These are phyloP conservation scores for Agapostemon virescens DNA, from an alignment of 2,888 invertebrate genomes.

Conservation along the genomic window DNA sequence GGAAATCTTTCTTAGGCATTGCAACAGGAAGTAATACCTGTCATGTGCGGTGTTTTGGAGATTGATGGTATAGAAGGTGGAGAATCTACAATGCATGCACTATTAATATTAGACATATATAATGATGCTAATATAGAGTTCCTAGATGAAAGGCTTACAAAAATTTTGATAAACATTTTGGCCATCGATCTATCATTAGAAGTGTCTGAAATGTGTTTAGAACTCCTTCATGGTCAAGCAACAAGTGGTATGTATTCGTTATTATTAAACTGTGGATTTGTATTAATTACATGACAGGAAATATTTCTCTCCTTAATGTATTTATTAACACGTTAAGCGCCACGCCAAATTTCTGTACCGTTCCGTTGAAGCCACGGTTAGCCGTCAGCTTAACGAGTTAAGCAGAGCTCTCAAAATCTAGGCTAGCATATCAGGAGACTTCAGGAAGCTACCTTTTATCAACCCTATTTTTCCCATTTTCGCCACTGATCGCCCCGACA, in stretches of 20 bases:
- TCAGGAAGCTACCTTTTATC: too few species aligned
- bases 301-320: too few species aligned
- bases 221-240: conserved; percentile 88
- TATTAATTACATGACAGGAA: too few species aligned
- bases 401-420: too few species aligned
- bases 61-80: conserved; percentile 79
- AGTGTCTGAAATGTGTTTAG: conserved; percentile 88
- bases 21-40: conserved; percentile 80
- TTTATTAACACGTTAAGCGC: too few species aligned
- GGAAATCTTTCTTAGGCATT: conserved; percentile 76
- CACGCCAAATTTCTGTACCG: too few species aligned
- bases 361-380: too few species aligned
- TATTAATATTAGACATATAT: conserved; percentile 81
- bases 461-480: too few species aligned
- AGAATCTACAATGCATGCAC: conserved; percentile 81
- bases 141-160: conserved; percentile 83
- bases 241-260: conserved; percentile 84
- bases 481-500: too few species aligned
- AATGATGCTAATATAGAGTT: conserved; percentile 80
- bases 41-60: conserved; percentile 81
- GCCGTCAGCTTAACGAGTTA: too few species aligned
- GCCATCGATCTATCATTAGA: conserved; percentile 86
- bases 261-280: neutral
- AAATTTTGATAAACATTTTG: conserved; percentile 84
- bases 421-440: too few species aligned